Base-by-base conservation (phyloP, 1,140 invertebrate genomes). In the Charaxes varanes region DNA sequence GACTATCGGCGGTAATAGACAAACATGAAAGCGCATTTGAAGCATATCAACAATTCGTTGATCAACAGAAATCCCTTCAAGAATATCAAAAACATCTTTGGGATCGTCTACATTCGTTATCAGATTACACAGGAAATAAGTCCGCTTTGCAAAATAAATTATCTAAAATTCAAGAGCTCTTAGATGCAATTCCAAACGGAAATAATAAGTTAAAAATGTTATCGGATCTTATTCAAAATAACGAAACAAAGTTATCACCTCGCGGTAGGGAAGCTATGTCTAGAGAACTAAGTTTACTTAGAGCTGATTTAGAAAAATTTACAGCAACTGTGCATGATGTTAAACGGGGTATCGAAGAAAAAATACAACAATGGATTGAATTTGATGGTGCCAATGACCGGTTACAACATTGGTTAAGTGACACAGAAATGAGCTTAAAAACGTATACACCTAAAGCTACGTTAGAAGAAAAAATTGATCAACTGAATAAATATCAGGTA, bases 401-500 rank as follows among this genome's bases (percentile, higher is more conserved):
- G 22, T 82, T 98, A 15, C 87, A 95, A 23, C 81, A 86, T 10
- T 97, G 95, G 94, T 78, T 98, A 27, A 90, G 88, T 40, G 95
- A 97, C 47, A 92, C 94, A 14, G 97, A 98, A 85, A 88, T 89
- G 41, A 88, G 89, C 11, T 84, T 98, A 10, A 97, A 97, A 73
- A 95, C 94, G 58, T 97, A 95, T 64, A 87, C 88, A 8, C 87
- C 92, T 1, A 94, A 92, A 64, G 91, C 93, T 24, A 93, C 94
- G 2, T 81, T 96, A 0, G 93, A 97, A 60, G 95, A 97, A 60
- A 98, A 98, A 73, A 87, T 93, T 42, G 94, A 96, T 50, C 95
- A 97, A 65, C 85, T 95, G 1, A 90, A 92, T 55, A 94, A 92
- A 80, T 98, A 96, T 81, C 92, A 95, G 90, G 94, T 95, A 87